These are phyloP conservation scores for Falcunculus frontatus DNA, from an alignment of 2,113 vertebrate genomes.

Conservation along the genomic window DNA sequence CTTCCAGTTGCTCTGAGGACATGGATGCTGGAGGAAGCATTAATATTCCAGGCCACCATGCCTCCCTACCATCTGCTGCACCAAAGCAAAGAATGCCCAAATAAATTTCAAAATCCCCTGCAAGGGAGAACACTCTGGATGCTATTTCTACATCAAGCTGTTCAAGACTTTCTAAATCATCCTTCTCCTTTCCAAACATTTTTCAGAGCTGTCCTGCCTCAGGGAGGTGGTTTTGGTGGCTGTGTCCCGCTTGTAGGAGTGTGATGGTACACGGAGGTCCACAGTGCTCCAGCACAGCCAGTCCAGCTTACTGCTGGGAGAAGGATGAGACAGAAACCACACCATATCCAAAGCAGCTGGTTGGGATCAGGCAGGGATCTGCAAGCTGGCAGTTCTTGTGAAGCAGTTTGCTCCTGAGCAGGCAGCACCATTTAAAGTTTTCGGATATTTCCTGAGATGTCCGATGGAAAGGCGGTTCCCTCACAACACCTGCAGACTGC, in stretches of 20 bases:
- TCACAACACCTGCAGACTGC: not conserved
- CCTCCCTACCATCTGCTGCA: conserved; percentile 8
- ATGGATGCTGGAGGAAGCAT: not conserved
- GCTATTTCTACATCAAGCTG: not conserved
- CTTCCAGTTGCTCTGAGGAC: not conserved
- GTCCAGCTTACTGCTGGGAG: not conserved
- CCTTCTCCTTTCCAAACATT: not conserved
- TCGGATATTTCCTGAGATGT: not conserved
- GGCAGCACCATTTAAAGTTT: not conserved
- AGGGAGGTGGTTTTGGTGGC: not conserved
- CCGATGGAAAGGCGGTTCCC: not conserved
- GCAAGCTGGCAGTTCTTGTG: not conserved
- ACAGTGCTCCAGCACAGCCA: not conserved
- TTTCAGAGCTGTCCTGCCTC: not conserved
- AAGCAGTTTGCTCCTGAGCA: not conserved
- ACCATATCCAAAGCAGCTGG: accelerated
- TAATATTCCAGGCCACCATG: not conserved
- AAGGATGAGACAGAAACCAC: not conserved
- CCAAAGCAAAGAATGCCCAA: not conserved
- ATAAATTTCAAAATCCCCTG: not conserved
- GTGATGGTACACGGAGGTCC: not conserved
- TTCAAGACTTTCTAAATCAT: not conserved
- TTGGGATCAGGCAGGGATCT: not conserved
- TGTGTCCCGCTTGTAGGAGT: not conserved
- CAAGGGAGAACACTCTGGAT: not conserved